A percentile compares a stretch with the other conserved stretches of the same genome.
Conservation (phyloP, 2,888 invertebrate genomes). For the Pachycephus smyrnensis region DNA sequence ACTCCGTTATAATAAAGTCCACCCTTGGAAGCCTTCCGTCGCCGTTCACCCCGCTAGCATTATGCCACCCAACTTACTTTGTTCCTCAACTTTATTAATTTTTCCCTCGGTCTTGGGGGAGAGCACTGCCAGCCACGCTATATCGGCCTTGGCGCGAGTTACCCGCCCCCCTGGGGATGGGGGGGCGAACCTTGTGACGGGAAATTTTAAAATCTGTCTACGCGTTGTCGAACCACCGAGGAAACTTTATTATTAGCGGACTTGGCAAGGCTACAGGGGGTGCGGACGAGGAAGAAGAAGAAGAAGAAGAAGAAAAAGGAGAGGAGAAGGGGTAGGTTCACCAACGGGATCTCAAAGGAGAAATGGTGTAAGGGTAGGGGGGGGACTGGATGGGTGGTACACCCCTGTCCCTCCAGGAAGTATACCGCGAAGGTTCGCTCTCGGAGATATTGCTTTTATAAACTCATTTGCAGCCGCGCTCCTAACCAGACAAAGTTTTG, state of each 20-base stretch:
- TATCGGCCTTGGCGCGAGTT: slow-evolving; percentile 16
- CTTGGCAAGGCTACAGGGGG: slow-evolving; percentile 6
- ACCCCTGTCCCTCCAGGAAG: slow-evolving; percentile 24
- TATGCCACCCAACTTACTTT: slow-evolving; percentile 67
- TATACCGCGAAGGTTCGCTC: slow-evolving; percentile 33
- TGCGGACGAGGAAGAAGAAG: background rate
- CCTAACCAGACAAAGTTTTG: slow-evolving; percentile 28
- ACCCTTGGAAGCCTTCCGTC: slow-evolving; percentile 59
- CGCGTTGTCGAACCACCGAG: slow-evolving; percentile 66
- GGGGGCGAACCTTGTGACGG: slow-evolving; percentile 61
- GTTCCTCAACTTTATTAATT: slow-evolving; percentile 68
- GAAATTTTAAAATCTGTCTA: slow-evolving; percentile 68
- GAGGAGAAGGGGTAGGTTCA: background rate
- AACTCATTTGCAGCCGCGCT: slow-evolving; percentile 65
- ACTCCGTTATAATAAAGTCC: slow-evolving; percentile 68
- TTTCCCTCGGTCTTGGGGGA: slow-evolving; percentile 66
- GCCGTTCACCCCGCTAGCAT: slow-evolving; percentile 49
- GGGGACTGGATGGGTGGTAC: slow-evolving; percentile 11
- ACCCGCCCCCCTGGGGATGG: slow-evolving; percentile 17
- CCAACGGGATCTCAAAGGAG: background rate
- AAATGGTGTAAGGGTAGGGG: slow-evolving; percentile 6
- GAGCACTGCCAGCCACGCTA: slow-evolving; percentile 23
- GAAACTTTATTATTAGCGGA: slow-evolving; percentile 67
- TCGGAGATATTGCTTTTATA: slow-evolving; percentile 64
- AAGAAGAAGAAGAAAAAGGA: background rate